A percentile compares a stretch with the other conserved stretches of the same genome.
These are phyloP conservation scores for Myxocyprinus asiaticus DNA, from an alignment of 2,113 vertebrate genomes.

Conservation along the genomic window DNA sequence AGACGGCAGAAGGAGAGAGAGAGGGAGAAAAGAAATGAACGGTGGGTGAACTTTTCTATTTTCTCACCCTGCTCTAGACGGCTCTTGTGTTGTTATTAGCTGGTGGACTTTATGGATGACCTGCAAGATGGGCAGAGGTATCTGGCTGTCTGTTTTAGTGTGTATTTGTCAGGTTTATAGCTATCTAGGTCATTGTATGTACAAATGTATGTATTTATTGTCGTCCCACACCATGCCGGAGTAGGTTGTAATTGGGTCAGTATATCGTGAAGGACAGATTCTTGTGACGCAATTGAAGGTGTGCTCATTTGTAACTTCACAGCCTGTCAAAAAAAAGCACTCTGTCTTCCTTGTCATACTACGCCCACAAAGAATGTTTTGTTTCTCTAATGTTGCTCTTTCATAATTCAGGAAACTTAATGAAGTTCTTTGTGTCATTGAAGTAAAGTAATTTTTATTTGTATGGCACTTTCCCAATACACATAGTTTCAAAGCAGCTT, in stretches of 20 bases:
- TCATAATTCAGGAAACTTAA: background rate
- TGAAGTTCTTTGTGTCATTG: background rate
- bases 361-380: too few relatives aligned
- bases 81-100: background rate
- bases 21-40: constrained; percentile 52
- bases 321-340: background rate
- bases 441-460: too few relatives aligned
- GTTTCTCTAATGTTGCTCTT: background rate
- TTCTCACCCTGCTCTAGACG: background rate
- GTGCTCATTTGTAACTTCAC: background rate
- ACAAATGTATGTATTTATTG: constrained; percentile 12
- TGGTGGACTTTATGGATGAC: background rate
- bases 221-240: background rate
- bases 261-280: background rate
- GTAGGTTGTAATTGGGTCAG: constrained; percentile 13
- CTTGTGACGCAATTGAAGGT: background rate
- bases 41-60: constrained; percentile 59
- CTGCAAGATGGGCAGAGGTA: background rate
- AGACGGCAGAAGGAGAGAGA: constrained; percentile 82
- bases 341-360: background rate
- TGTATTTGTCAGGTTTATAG: constrained; percentile 33
- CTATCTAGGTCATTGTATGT: constrained; percentile 7
- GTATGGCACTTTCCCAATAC: too few relatives aligned
- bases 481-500: too few relatives aligned
- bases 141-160: background rate